Evolutionary conservation across 2,797 vertebrate genomes (phyloP).

Genomic region (Mus minutoides): DNA sequence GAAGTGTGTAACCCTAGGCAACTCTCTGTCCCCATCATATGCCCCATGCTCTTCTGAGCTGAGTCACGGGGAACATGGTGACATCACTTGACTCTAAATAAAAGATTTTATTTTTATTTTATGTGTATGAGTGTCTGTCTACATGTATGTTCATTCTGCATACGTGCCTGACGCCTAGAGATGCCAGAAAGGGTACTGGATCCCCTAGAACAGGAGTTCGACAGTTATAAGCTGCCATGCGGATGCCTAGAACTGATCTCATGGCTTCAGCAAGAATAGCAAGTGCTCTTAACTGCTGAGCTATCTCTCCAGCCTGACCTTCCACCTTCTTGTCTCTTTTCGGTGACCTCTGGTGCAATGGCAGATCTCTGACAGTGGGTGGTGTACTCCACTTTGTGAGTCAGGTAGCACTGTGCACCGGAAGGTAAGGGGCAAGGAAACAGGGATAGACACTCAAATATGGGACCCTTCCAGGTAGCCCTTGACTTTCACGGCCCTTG

Average conservation of each 20-base stretch:
- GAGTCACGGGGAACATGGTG: background rate
- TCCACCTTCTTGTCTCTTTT: background rate
- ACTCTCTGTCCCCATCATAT: background rate
- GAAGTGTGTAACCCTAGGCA: background rate
- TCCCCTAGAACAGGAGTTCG: background rate
- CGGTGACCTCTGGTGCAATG: fast-evolving
- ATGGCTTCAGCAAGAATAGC: background rate
- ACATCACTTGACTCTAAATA: background rate
- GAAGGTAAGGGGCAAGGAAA: background rate
- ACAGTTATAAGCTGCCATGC: background rate
- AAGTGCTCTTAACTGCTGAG: background rate
- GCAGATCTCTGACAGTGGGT: background rate
- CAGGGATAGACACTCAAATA: fast-evolving
- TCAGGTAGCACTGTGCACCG: too few relatives aligned
- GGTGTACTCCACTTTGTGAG: fast-evolving
- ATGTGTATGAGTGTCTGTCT: background rate
- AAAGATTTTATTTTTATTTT: background rate
- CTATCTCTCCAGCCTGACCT: too few relatives aligned
- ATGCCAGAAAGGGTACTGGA: background rate
- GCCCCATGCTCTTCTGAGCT: background rate
- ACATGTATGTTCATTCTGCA: background rate
- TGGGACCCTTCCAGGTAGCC: fast-evolving
- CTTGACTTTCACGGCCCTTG: background rate
- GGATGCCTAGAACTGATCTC: background rate
- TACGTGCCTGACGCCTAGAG: background rate